These are phyloP conservation scores for Enteromius viviparus DNA, from an alignment of 2,797 vertebrate species.

Conservation along the genomic window DNA sequence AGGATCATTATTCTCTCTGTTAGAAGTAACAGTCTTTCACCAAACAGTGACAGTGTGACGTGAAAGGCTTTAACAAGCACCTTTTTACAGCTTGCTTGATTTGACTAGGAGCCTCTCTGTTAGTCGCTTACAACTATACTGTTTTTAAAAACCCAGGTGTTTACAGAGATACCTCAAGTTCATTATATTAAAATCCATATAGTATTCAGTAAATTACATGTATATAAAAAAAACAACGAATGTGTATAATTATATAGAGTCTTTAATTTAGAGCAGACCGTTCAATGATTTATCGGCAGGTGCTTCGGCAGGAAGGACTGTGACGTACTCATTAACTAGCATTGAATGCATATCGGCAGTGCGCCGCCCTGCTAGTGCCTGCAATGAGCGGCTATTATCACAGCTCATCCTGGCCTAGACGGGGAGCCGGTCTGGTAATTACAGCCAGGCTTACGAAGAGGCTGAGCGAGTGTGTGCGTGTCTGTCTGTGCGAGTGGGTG, in stretches of 20 bases:
- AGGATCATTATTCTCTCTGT: slow-evolving; percentile 27
- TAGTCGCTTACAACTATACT: slow-evolving; percentile 60
- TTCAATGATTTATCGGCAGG: slow-evolving; percentile 56
- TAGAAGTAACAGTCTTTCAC: background rate
- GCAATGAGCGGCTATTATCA: slow-evolving; percentile 63
- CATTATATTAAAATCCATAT: slow-evolving; percentile 65
- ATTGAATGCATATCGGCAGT: slow-evolving; percentile 63
- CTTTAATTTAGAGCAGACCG: slow-evolving; percentile 59
- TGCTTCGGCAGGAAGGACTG: slow-evolving; percentile 57
- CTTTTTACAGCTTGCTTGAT: slow-evolving; percentile 25
- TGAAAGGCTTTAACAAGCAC: slow-evolving; percentile 33
- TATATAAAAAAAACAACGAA: slow-evolving; percentile 68
- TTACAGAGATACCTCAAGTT: slow-evolving; percentile 48
- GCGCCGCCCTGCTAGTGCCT: slow-evolving; percentile 62
- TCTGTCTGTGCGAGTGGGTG: slow-evolving; percentile 37
- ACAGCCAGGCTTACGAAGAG: slow-evolving; percentile 67
- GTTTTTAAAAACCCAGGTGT: slow-evolving; percentile 68
- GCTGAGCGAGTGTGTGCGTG: slow-evolving; percentile 43
- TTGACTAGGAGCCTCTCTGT: slow-evolving; percentile 50
- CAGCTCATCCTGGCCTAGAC: slow-evolving; percentile 62
- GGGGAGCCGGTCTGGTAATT: slow-evolving; percentile 73
- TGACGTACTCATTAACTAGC: slow-evolving; percentile 73
- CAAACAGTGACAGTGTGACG: slow-evolving; percentile 23
- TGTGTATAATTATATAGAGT: slow-evolving; percentile 67
- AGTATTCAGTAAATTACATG: slow-evolving; percentile 65